A percentile compares a stretch with the other conserved stretches of the same genome.
Conservation (phyloP, 2,888 invertebrate genomes). For the Leptothorax acervorum region DNA sequence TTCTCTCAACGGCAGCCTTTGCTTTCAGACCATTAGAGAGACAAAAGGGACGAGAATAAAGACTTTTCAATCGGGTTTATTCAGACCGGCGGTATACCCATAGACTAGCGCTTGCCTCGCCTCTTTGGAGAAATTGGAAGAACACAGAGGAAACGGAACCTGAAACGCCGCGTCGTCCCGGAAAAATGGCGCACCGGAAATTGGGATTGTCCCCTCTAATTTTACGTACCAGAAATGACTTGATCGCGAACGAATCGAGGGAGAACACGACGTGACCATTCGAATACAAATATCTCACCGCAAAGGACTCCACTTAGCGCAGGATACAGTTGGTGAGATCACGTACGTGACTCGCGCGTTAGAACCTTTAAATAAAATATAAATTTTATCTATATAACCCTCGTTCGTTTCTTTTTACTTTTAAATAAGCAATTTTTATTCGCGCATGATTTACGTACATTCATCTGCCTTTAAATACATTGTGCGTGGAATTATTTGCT, state of each 20-base stretch:
- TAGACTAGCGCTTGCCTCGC: background rate
- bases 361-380: conserved; percentile 24
- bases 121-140: conserved; percentile 28
- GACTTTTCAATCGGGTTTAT: conserved; percentile 48
- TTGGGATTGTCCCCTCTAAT: conserved; percentile 63
- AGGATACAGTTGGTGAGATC: conserved; percentile 5
- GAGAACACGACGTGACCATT: conserved; percentile 29
- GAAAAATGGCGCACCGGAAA: conserved; percentile 66
- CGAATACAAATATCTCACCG: conserved; percentile 53
- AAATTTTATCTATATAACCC: background rate
- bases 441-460: conserved; percentile 3
- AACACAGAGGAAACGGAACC: conserved; percentile 58
- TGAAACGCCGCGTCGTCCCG: conserved; percentile 59
- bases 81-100: background rate
- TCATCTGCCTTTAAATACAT: background rate
- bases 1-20: conserved; percentile 13
- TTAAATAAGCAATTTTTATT: background rate
- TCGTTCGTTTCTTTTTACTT: background rate
- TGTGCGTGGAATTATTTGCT: background rate
- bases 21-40: conserved; percentile 41
- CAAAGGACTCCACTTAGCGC: conserved; percentile 38
- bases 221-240: conserved; percentile 51
- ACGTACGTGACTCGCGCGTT: conserved; percentile 9
- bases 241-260: conserved; percentile 61
- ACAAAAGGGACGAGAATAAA: conserved; percentile 36